Conservation (phyloP, 2,113 vertebrate species). For the Oryzias melastigma region DNA sequence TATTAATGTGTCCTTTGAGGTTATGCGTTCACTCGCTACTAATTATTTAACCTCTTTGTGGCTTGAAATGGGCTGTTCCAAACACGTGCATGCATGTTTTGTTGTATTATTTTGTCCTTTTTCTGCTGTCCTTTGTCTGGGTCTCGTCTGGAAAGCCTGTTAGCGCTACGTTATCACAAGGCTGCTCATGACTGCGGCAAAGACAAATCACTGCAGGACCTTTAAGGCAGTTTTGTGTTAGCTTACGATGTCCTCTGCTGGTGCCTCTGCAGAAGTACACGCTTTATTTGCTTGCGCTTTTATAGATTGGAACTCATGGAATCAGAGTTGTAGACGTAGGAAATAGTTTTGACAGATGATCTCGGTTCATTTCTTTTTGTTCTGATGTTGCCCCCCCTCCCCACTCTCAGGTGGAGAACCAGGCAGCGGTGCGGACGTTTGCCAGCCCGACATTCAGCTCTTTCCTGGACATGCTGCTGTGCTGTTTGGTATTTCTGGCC, state of each 20-base stretch:
- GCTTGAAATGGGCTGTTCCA: background rate
- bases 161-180: slow-evolving; percentile 38
- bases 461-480: slow-evolving; percentile 91
- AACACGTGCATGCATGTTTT: slow-evolving; percentile 1
- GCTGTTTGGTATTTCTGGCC: slow-evolving; percentile 87
- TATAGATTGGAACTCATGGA: background rate
- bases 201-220: slow-evolving; percentile 59
- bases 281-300: background rate
- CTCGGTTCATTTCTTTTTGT: background rate
- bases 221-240: slow-evolving; percentile 14
- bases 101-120: slow-evolving; percentile 54
- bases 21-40: background rate
- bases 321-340: too few species aligned
- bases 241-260: slow-evolving; percentile 67
- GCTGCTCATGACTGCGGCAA: slow-evolving; percentile 67
- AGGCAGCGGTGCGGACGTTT: slow-evolving; percentile 85
- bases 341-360: background rate
- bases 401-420: slow-evolving; percentile 71
- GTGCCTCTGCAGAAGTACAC: slow-evolving; percentile 32
- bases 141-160: slow-evolving; percentile 32
- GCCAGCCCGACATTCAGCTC: slow-evolving; percentile 95
- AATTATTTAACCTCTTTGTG: background rate
- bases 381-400: background rate
- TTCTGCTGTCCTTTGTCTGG: slow-evolving; percentile 37
- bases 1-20: background rate